A percentile compares a stretch with the other conserved stretches of the same genome.
Conservation (phyloP, 1,140 invertebrate species). For the Oscheius sp. region DNA sequence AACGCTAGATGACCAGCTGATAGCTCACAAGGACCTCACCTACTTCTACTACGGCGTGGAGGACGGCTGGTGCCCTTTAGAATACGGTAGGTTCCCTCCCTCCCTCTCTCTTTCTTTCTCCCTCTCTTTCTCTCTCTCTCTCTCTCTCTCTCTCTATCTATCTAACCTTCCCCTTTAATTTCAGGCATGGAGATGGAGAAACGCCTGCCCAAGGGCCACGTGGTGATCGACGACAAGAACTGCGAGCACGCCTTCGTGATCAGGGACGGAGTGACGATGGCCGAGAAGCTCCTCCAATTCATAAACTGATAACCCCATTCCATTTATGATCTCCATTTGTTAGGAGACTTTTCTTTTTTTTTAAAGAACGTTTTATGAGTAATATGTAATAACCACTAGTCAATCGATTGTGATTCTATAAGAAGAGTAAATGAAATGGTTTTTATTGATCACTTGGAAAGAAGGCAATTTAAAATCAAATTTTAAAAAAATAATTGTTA, state of each 20-base stretch:
- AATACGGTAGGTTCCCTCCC: constrained; percentile 23
- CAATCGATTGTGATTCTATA: too few relatives aligned
- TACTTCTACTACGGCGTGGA: constrained; percentile 40
- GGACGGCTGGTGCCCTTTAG: constrained; percentile 41
- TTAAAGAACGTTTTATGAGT: too few relatives aligned
- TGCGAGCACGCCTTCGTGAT: constrained; percentile 48
- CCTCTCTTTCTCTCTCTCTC: not conserved
- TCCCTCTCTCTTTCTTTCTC: not conserved
- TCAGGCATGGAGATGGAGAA: constrained; percentile 24
- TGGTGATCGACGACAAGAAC: constrained; percentile 40
- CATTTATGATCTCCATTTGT: too few relatives aligned
- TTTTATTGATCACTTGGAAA: too few relatives aligned
- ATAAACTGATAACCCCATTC: not conserved
- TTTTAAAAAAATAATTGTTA: too few relatives aligned
- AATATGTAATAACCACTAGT: too few relatives aligned
- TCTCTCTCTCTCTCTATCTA: too few relatives aligned
- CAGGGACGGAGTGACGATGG: constrained; percentile 40
- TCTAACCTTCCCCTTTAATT: not conserved
- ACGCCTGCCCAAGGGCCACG: constrained; percentile 18
- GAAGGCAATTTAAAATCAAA: too few relatives aligned
- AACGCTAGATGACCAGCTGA: constrained; percentile 24
- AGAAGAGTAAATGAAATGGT: too few relatives aligned
- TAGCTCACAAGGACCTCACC: constrained; percentile 15
- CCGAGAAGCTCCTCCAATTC: constrained; percentile 26
- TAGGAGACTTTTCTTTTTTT: too few relatives aligned